Percentiles rank a stretch among this genome's conserved stretches.
These are phyloP conservation scores for Leptobrachium ailaonicum DNA, from an alignment of 2,113 vertebrate genomes.

Conservation along the genomic window DNA sequence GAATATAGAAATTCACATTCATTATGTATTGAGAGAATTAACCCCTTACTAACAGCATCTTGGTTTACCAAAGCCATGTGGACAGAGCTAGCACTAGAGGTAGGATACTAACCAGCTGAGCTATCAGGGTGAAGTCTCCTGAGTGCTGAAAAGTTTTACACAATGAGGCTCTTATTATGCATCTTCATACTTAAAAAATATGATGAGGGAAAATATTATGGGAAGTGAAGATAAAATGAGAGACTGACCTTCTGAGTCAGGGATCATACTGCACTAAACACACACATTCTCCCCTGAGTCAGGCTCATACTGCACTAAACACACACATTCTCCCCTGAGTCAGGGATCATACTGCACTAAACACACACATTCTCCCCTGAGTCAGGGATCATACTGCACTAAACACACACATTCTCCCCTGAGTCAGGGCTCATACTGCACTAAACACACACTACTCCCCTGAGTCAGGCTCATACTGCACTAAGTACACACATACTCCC, in stretches of 20 bases:
- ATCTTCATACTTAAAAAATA: not conserved
- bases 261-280: no score
- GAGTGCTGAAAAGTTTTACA: not conserved
- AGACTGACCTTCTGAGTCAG: conserved; percentile 67
- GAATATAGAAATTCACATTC: not conserved
- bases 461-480: no score
- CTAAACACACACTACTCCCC: no score
- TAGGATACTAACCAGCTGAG: not conserved
- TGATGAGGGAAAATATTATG: not conserved
- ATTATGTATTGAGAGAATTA: not conserved
- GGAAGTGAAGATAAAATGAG: not conserved
- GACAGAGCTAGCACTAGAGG: not conserved
- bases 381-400: no score
- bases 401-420: no score
- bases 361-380: no score
- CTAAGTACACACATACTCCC: no score
- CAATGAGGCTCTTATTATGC: not conserved
- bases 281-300: no score
- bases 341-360: no score
- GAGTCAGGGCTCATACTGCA: no score
- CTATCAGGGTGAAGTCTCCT: not conserved
- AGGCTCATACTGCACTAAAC: no score
- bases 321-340: no score
- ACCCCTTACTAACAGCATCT: not conserved
- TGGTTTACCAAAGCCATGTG: not conserved